Evolutionary conservation across 2,888 invertebrate genomes (phyloP), one percentile per base, ranked within the genome.

Genomic region (Panzeria rudis): DNA sequence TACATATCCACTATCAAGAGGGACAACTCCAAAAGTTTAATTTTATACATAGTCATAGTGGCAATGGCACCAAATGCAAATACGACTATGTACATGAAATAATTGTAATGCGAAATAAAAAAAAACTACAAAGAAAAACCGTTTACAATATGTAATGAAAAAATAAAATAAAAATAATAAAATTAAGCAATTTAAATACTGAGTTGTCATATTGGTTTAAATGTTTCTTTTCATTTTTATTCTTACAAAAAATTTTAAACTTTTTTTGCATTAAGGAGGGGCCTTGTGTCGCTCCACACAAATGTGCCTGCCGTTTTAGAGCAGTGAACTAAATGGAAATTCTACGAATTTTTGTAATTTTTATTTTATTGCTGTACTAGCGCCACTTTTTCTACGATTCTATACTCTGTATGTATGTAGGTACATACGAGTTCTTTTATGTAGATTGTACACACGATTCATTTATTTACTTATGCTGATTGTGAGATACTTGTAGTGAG

Each of bases 151-250:
- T 29, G 29, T 15, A 35, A 66, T 3, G 29, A 76, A 29, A 62
- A 68, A 32, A 32, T 20, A 2, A 69, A 50, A 52, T 50, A 52
- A 71, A 50, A 32, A 71, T 29, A 79, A 72, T 76, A 75, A 79
- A 84, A 84, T 79, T 76, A 84, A 77, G 80, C 76, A 81, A 77
- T 84, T 81, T 80, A 84, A 84, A 84, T 81, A 84, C 73, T 62
- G 52, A 77, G 69, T 81, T 77, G 66, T 84, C 77, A 77, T 80
- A 80, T 77, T 68, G 84, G 59, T 71, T 72, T 72, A 44, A 80
- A 69, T 64, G 47, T 47, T 47, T 75, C 44, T 66, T 54, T 59
- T 56, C 0, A 15, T 44, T 73, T 78, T 66, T 71, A 23, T 72
- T 72, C 64, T 64, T 52, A 44, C 9, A 35, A 59, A 11, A 5